A percentile compares a stretch with the other conserved stretches of the same genome.
Evolutionary conservation across 2,113 vertebrate species (phyloP).

Genomic region (Indicator indicator): DNA sequence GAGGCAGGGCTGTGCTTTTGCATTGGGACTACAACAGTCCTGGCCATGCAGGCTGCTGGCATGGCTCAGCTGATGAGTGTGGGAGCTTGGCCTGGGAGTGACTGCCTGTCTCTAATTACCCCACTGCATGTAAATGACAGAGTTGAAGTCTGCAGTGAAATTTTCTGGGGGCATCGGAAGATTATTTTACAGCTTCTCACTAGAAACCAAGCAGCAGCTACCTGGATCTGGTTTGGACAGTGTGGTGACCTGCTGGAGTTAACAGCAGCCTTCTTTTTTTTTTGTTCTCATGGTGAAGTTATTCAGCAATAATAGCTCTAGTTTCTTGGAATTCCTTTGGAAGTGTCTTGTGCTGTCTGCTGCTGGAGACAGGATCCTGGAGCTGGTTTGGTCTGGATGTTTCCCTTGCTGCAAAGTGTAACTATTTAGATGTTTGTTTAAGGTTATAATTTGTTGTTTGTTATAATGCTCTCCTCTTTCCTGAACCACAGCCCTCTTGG

Average conservation of each 20-base stretch:
- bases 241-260: background rate
- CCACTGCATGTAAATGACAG: background rate
- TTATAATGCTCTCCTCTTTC: background rate
- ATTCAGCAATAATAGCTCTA: background rate
- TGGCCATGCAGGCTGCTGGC: background rate
- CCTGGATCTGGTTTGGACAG: background rate
- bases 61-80: background rate
- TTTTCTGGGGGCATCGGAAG: background rate
- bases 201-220: background rate
- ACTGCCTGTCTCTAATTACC: too few relatives aligned
- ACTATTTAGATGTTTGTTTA: background rate
- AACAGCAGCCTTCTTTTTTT: background rate
- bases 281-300: background rate
- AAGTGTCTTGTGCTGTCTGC: background rate
- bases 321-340: background rate
- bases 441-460: background rate
- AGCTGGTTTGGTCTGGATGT: background rate
- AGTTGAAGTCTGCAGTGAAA: background rate
- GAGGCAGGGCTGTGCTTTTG: background rate
- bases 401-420: background rate
- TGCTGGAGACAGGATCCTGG: background rate
- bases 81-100: background rate
- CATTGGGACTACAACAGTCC: rapidly evolving
- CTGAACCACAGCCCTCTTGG: background rate
- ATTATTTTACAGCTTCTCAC: background rate